Evolutionary conservation across 2,888 invertebrate genomes (phyloP).

Genomic region (Ecliptopera silaceata): DNA sequence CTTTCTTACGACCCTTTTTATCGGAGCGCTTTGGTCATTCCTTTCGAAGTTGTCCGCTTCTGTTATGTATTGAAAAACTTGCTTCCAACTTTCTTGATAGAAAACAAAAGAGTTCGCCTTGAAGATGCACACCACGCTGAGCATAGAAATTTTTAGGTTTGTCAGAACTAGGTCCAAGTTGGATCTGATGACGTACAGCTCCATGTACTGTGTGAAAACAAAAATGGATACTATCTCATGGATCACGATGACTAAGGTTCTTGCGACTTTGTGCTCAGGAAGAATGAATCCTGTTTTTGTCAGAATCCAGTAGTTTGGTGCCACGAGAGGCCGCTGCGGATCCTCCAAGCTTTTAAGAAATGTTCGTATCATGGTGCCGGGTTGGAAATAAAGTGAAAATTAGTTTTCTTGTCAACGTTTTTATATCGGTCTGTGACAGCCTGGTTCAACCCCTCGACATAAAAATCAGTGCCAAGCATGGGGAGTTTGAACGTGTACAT

Average conservation of each 20-base stretch:
- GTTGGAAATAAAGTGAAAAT: constrained; percentile 24
- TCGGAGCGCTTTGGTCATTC: constrained; percentile 41
- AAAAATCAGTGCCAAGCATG: constrained; percentile 9
- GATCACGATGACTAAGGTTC: constrained; percentile 47
- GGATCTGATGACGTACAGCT: constrained; percentile 62
- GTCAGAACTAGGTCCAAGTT: constrained; percentile 62
- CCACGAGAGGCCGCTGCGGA: constrained; percentile 55
- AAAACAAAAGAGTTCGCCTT: constrained; percentile 62
- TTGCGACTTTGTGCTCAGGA: constrained; percentile 48
- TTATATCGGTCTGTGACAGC: constrained; percentile 11
- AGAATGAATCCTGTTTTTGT: constrained; percentile 56
- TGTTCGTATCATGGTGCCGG: constrained; percentile 26
- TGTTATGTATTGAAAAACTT: constrained; percentile 62
- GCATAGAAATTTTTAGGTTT: constrained; percentile 70
- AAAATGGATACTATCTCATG: constrained; percentile 59
- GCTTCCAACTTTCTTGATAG: constrained; percentile 62
- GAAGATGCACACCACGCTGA: constrained; percentile 66
- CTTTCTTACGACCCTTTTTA: constrained; percentile 46
- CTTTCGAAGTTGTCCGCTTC: constrained; percentile 66
- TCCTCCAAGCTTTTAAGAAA: constrained; percentile 55
- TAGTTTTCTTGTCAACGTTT: constrained; percentile 19
- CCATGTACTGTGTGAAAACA: constrained; percentile 65
- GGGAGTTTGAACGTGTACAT: constrained; percentile 5
- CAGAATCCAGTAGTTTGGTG: constrained; percentile 66
- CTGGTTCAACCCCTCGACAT: constrained; percentile 20